These are phyloP conservation scores for Tyrophagus putrescentiae DNA, from an alignment of 1,140 invertebrate genomes.

Conservation along the genomic window DNA sequence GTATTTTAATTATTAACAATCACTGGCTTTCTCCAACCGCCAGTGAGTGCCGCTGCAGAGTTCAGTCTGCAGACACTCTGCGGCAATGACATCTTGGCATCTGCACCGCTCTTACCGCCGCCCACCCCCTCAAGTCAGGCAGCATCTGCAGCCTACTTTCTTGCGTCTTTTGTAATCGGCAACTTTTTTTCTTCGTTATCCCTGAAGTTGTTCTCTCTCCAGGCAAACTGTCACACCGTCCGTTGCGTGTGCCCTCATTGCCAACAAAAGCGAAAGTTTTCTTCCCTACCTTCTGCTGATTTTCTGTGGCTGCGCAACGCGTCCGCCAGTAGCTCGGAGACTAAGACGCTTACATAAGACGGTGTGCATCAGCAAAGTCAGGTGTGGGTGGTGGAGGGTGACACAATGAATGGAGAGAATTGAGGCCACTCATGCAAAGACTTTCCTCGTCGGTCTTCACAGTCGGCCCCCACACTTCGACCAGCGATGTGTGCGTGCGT, in stretches of 20 bases:
- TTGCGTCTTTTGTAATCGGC: constrained; percentile 4
- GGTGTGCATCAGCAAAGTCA: not conserved
- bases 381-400: constrained; percentile 13
- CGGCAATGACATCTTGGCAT: not conserved
- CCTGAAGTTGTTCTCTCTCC: not conserved
- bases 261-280: not conserved
- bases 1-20: not conserved
- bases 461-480: too few species aligned
- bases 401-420: not conserved
- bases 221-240: not conserved
- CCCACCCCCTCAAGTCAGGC: not conserved
- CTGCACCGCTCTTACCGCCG: not conserved
- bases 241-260: not conserved
- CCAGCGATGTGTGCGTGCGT: too few species aligned
- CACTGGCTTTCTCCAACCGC: not conserved
- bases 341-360: constrained; percentile 12
- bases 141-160: constrained; percentile 6
- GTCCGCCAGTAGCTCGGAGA: too few species aligned
- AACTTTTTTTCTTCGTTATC: not conserved
- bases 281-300: not conserved
- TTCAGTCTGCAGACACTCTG: too few species aligned
- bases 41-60: too few species aligned
- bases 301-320: too few species aligned
- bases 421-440: constrained; percentile 4
- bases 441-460: too few species aligned